These are phyloP conservation scores for Spisula solida DNA, from an alignment of 2,888 invertebrate genomes.

Conservation along the genomic window DNA sequence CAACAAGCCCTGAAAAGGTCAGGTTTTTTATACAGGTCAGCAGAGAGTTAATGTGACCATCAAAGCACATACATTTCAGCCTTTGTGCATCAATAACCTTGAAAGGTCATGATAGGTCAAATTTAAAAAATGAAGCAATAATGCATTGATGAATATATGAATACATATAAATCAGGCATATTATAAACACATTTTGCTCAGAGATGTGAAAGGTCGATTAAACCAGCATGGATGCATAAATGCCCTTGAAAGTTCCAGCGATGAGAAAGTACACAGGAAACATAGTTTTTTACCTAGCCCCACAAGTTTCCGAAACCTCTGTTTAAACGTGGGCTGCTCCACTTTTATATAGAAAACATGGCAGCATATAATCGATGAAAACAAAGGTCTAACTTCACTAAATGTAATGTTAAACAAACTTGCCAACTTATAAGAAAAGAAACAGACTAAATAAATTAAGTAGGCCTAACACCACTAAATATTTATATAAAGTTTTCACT, in stretches of 20 bases:
- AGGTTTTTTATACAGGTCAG: no score
- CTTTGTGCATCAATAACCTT: no score
- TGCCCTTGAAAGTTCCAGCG: conserved; percentile 56
- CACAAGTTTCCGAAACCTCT: conserved; percentile 99
- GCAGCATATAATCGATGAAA: neutral
- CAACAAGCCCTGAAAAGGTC: no score
- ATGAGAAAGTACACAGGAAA: conserved; percentile 38
- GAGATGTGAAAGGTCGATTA: neutral
- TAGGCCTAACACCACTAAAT: neutral
- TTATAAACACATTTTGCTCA: neutral
- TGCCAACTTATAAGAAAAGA: neutral
- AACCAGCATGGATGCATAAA: conserved; percentile 13
- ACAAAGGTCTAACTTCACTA: neutral
- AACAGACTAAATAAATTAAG: neutral
- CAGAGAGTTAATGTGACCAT: neutral
- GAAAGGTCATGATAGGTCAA: no score
- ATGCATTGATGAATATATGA: no score
- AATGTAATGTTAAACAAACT: neutral
- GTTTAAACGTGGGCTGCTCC: conserved; percentile 99
- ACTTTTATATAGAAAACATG: conserved; percentile 89
- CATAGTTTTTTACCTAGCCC: conserved; percentile 94
- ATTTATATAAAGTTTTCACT: no score
- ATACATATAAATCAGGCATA: neutral
- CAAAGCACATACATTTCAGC: neutral
- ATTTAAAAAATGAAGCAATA: no score